Percentiles rank a stretch among this genome's conserved stretches.
Conservation (phyloP, 2,113 vertebrate species). For the Butorides virescens region DNA sequence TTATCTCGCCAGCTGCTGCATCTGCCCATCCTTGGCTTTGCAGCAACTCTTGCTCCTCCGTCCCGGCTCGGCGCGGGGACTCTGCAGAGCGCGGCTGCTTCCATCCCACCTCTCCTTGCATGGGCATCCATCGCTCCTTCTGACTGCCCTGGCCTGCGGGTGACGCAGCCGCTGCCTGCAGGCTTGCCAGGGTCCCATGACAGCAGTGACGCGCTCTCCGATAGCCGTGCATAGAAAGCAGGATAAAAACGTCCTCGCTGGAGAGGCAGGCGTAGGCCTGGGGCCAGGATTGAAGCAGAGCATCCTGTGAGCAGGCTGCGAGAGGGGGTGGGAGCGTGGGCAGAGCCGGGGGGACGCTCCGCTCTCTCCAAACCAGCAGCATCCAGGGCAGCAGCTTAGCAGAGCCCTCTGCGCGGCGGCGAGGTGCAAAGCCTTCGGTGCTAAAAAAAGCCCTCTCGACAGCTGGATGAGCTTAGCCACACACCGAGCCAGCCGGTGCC, state of each 20-base stretch:
- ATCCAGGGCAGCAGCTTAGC: constrained; percentile 17
- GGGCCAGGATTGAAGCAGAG: background rate
- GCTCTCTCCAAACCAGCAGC: background rate
- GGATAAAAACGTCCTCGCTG: constrained; percentile 16
- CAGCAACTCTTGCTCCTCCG: accelerated
- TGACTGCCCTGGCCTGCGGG: background rate
- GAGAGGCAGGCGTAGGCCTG: background rate
- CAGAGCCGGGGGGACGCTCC: background rate
- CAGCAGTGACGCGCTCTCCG: accelerated
- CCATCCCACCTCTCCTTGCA: background rate
- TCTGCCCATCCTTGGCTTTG: background rate
- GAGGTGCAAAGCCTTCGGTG: constrained; percentile 7
- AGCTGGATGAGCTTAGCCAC: constrained; percentile 49
- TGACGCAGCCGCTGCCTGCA: background rate
- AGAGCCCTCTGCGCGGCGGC: accelerated
- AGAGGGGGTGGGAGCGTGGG: background rate
- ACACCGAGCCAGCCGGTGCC: background rate
- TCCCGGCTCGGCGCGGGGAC: accelerated
- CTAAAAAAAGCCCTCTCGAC: constrained; percentile 56
- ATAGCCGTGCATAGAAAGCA: background rate
- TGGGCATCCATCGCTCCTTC: background rate
- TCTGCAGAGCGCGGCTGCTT: background rate
- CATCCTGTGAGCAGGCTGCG: background rate
- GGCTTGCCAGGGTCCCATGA: background rate
- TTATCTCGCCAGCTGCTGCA: background rate